Percentiles rank a stretch among this genome's conserved stretches.
Conservation (phyloP, 2,888 invertebrate genomes). For the Lepidochrysops patricia region DNA sequence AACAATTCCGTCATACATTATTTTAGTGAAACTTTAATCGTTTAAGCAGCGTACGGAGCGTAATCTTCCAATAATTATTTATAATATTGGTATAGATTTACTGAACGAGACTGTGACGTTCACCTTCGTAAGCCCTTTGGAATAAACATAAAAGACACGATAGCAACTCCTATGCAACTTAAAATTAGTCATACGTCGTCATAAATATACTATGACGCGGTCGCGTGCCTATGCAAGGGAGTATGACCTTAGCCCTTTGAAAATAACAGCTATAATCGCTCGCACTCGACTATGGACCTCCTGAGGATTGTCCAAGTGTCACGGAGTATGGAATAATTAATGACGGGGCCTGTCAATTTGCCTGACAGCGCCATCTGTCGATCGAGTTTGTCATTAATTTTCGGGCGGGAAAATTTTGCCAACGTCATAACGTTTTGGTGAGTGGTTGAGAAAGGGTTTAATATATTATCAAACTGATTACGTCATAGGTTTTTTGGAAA, state of each 20-base stretch:
- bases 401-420: background rate
- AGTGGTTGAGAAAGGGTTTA: too few species aligned
- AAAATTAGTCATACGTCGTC: background rate
- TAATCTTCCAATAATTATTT: too few species aligned
- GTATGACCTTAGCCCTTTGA: background rate
- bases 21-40: too few species aligned
- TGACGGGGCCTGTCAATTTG: background rate
- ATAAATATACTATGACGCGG: background rate
- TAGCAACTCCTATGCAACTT: background rate
- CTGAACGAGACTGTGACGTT: too few species aligned
- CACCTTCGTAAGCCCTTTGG: background rate
- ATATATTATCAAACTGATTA: too few species aligned
- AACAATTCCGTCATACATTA: too few species aligned
- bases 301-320: constrained; percentile 8
- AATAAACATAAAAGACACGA: background rate
- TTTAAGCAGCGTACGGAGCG: background rate
- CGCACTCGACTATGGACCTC: background rate
- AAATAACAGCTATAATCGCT: background rate
- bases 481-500: too few species aligned
- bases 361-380: constrained; percentile 7
- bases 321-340: constrained; percentile 4
- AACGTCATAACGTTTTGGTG: background rate
- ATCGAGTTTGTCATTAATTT: background rate
- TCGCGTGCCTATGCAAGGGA: background rate
- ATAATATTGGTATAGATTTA: too few species aligned